Conservation (phyloP, 2,888 invertebrate species). For the Sacculina carcini region DNA sequence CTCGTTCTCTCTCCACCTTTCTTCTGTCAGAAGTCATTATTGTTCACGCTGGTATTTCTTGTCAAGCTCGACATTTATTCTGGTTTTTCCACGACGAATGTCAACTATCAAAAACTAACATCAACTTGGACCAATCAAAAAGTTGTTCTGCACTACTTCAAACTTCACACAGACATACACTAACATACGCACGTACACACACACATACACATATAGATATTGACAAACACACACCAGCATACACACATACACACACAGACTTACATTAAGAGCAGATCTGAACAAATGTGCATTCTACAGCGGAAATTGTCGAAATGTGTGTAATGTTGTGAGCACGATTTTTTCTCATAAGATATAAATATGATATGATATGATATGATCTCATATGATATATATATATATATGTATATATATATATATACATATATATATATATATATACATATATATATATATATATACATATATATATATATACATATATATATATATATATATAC, state of each 20-base stretch:
- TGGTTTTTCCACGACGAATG: too few relatives aligned
- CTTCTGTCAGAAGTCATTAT: too few relatives aligned
- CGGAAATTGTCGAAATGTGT: background rate
- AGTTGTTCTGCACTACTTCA: too few relatives aligned
- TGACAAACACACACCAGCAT: background rate
- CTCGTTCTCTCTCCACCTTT: too few relatives aligned
- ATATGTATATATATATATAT: slow-evolving; percentile 6
- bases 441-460: slow-evolving; percentile 5
- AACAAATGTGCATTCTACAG: background rate
- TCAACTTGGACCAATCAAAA: too few relatives aligned
- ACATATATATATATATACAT: background rate
- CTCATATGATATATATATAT: slow-evolving; percentile 3
- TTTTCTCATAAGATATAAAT: background rate
- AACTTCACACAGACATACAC: slow-evolving; percentile 1
- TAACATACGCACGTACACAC: slow-evolving; percentile 3
- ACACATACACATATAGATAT: slow-evolving; percentile 5
- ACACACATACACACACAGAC: background rate
- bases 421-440: slow-evolving; percentile 6
- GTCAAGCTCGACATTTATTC: too few relatives aligned
- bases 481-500: slow-evolving; percentile 2
- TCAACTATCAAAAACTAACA: too few relatives aligned
- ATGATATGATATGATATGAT: too few relatives aligned
- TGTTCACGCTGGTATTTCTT: too few relatives aligned
- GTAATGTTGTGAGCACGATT: background rate
- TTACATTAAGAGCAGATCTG: background rate